Conservation (phyloP, 2,797 vertebrate genomes). For the Trachurus trachurus region DNA sequence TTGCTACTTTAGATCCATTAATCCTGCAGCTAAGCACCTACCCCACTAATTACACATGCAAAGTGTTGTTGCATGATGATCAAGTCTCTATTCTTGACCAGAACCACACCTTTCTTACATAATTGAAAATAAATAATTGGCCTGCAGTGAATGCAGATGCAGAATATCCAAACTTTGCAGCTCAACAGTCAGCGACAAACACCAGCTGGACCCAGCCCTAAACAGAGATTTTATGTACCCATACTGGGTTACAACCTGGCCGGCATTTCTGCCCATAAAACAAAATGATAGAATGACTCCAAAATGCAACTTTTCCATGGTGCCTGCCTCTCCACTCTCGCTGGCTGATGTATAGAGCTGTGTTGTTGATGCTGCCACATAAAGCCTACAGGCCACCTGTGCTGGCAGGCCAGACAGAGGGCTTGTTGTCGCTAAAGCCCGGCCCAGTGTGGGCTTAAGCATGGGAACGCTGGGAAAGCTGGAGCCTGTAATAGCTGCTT, state of each 20-base stretch:
- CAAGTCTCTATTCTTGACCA: background rate
- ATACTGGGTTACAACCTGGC: conserved; percentile 26
- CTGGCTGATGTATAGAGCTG: conserved; percentile 23
- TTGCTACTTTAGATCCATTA: too few species aligned
- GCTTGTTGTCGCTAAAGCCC: conserved; percentile 58
- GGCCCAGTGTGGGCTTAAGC: conserved; percentile 47
- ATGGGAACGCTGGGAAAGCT: conserved; percentile 33
- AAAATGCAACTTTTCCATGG: conserved; percentile 38
- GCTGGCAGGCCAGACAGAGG: conserved; percentile 60
- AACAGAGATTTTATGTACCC: conserved; percentile 17
- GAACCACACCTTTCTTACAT: background rate
- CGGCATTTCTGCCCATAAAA: conserved; percentile 19
- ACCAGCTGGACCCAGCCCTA: background rate
- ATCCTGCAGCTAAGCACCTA: too few species aligned
- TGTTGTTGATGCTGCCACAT: conserved; percentile 41
- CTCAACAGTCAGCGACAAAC: conserved; percentile 5
- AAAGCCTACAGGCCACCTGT: conserved; percentile 62
- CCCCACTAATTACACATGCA: background rate
- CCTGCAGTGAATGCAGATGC: background rate
- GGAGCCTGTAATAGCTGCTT: conserved; percentile 35
- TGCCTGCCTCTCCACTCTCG: background rate
- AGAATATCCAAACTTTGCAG: background rate
- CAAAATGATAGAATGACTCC: conserved; percentile 24
- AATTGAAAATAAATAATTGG: background rate
- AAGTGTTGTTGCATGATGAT: too few species aligned